These are phyloP conservation scores for Corydoras sp. DNA, from an alignment of 2,113 vertebrate species.

Conservation along the genomic window DNA sequence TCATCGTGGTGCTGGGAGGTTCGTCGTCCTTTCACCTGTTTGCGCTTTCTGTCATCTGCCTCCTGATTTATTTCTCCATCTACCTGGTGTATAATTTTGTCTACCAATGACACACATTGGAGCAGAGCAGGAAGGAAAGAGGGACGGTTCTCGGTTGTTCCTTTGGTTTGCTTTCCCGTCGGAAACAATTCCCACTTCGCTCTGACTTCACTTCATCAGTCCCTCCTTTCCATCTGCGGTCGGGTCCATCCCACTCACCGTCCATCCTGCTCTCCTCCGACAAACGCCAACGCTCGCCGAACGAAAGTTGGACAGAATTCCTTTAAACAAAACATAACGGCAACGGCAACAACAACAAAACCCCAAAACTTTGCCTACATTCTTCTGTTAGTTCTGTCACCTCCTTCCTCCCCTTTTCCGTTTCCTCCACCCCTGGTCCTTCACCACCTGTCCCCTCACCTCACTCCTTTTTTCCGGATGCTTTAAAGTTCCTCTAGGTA, in stretches of 20 bases:
- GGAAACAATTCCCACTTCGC: slow-evolving; percentile 31
- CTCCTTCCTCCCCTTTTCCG: slow-evolving; percentile 21
- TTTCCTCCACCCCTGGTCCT: slow-evolving; percentile 46
- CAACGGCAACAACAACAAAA: too few relatives aligned
- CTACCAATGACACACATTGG: slow-evolving; percentile 62
- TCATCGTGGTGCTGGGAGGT: slow-evolving; percentile 74
- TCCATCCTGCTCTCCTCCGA: slow-evolving; percentile 33
- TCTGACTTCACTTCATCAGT: slow-evolving; percentile 47
- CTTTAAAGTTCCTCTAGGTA: slow-evolving; percentile 59
- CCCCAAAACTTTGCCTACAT: slow-evolving; percentile 43
- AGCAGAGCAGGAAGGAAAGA: slow-evolving; percentile 50
- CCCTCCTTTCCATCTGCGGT: slow-evolving; percentile 34
- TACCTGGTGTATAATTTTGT: slow-evolving; percentile 71
- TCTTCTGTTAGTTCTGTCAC: slow-evolving; percentile 43
- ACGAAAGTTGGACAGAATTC: slow-evolving; percentile 60
- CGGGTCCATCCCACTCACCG: slow-evolving; percentile 24
- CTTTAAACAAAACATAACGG: slow-evolving; percentile 50
- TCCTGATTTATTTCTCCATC: slow-evolving; percentile 75
- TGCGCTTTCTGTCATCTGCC: slow-evolving; percentile 70
- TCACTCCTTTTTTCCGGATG: slow-evolving; percentile 69
- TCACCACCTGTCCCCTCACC: slow-evolving; percentile 50
- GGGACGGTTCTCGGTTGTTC: slow-evolving; percentile 45
- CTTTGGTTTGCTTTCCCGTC: slow-evolving; percentile 41
- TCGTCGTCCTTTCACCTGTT: slow-evolving; percentile 73
- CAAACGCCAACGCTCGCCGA: slow-evolving; percentile 56